Conservation (phyloP, 2,888 invertebrate species). For the Caradrina clavipalpis region DNA sequence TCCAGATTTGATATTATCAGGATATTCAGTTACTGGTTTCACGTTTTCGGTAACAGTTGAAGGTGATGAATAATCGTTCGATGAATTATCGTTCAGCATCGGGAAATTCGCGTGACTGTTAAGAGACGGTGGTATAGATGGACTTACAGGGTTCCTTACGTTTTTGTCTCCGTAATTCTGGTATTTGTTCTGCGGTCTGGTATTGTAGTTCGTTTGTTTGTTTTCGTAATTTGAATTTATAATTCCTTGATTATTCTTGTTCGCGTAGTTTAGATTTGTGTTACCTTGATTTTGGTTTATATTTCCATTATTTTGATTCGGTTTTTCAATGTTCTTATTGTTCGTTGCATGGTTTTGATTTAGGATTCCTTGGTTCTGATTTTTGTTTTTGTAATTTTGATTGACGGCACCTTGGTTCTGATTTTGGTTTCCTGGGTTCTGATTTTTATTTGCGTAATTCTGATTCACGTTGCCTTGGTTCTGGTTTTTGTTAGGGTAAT, state of each 20-base stretch:
- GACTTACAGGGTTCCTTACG: slow-evolving; percentile 47
- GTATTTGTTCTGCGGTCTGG: slow-evolving; percentile 20
- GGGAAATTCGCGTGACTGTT: slow-evolving; percentile 90
- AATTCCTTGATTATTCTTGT: neutral
- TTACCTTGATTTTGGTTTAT: slow-evolving; percentile 5
- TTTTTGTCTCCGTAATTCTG: slow-evolving; percentile 62
- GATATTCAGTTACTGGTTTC: slow-evolving; percentile 75
- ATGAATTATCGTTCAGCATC: slow-evolving; percentile 79
- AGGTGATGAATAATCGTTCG: slow-evolving; percentile 70
- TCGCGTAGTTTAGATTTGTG: slow-evolving; percentile 5
- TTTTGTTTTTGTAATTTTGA: neutral
- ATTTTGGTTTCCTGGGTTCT: slow-evolving; percentile 10
- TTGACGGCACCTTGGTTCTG: slow-evolving; percentile 10
- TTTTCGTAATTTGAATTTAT: slow-evolving; percentile 46
- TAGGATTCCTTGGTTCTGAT: slow-evolving; percentile 27
- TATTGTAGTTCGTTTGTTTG: slow-evolving; percentile 26
- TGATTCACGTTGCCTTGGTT: slow-evolving; percentile 13
- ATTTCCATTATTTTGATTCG: slow-evolving; percentile 9
- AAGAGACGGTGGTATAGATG: slow-evolving; percentile 70
- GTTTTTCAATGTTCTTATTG: slow-evolving; percentile 15
- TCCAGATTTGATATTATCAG: slow-evolving; percentile 68
- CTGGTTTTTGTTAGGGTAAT: slow-evolving; percentile 10
- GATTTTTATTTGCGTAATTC: slow-evolving; percentile 15
- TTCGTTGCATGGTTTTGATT: slow-evolving; percentile 49
- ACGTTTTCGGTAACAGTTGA: slow-evolving; percentile 59